Base-by-base conservation (phyloP, 2,797 vertebrate genomes). In the Lagodon rhomboides region DNA sequence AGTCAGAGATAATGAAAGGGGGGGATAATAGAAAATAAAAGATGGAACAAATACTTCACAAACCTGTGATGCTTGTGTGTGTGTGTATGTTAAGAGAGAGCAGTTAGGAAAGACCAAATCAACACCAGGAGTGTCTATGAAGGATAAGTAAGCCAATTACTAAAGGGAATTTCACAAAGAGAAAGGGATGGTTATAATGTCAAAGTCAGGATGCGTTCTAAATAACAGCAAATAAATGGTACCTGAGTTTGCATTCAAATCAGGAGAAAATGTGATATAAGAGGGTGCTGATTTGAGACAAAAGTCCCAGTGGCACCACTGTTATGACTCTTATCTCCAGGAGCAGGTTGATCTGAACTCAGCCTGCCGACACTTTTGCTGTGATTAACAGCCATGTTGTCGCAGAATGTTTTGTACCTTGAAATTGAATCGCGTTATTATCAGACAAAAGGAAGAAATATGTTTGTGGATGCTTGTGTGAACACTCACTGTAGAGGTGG, bases 351-450 rank as follows among this genome's bases (percentile, higher is more conserved):
- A 93, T 90, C 75, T 87, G 55, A 85, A 80, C 81, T 51, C 75
- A 63, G 77, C 73, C 79, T 53, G 78, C 73, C 23, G 78, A 85
- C 84, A 87, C 77, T 73, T 79, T 80, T 3, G 0, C 69, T 83
- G 56, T 90, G 90, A 92, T 92, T 92, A 93, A 94, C 90, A 81
- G 83, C 85, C 84, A 65, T 78, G 18, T 62, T 56, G 71, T 80
- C 43, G 68, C 71, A 50, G 61, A 87, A 83, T 47, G 34, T 85
- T 84, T 86, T 78, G 74, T 80, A 88, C 77, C 85, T 79, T 85
- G 79, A 86, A 90, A 91, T 89, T 89, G 85, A 75, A 89, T 87
- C 3, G 30, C 12, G 82, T 80, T 85, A 84, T 87, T 84, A 85
- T 92, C 85, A 81, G 87, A 88, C 83, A 83, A 85, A 34, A 83